A percentile compares a stretch with the other conserved stretches of the same genome.
Conservation (phyloP, 2,888 invertebrate species). For the Lepidonotus clava region DNA sequence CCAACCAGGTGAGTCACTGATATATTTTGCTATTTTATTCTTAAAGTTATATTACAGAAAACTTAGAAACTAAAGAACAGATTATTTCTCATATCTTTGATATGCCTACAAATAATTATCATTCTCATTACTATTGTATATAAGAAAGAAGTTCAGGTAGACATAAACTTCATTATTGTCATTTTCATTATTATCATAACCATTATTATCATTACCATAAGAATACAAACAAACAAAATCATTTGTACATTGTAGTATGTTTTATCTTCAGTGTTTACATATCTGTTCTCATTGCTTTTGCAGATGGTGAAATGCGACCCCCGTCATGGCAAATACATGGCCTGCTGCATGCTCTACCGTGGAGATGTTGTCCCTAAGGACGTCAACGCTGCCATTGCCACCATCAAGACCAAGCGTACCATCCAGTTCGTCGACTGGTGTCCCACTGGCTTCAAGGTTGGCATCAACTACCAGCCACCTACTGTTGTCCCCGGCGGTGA, state of each 20-base stretch:
- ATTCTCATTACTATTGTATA: too few species aligned
- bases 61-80: too few species aligned
- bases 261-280: not conserved
- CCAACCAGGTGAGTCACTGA: constrained; percentile 87
- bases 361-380: constrained; percentile 96
- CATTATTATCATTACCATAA: too few species aligned
- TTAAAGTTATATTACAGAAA: too few species aligned
- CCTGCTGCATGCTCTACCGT: constrained; percentile 84
- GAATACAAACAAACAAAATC: too few species aligned
- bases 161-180: too few species aligned
- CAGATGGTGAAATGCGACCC: constrained; percentile 88
- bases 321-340: constrained; percentile 86
- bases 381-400: constrained; percentile 83
- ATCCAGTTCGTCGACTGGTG: constrained; percentile 84
- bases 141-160: too few species aligned
- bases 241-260: too few species aligned
- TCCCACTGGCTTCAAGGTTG: constrained; percentile 83
- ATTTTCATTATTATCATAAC: too few species aligned
- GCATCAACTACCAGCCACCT: constrained; percentile 92
- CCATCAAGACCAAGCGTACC: constrained; percentile 77
- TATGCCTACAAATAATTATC: too few species aligned
- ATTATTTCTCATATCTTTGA: too few species aligned
- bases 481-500: constrained; percentile 83
- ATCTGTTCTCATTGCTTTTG: not conserved
- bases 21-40: too few species aligned